A percentile compares a stretch with the other conserved stretches of the same genome.
phyloP scores from a whole-genome alignment of 2,888 invertebrate genomes.

The Xestoiulus laeticollis region DNA sequence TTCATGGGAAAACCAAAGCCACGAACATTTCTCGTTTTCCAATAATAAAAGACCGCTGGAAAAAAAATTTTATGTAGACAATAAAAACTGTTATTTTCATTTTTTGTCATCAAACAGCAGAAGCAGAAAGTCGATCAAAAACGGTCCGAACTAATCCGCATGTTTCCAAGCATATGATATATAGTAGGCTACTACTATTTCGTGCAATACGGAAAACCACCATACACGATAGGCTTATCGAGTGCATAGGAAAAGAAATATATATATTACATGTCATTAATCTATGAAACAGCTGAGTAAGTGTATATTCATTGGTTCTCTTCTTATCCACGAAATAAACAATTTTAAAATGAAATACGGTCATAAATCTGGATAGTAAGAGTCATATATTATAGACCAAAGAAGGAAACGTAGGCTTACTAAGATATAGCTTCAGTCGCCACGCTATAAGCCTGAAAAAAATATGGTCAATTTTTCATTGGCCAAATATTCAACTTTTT shows the following conservation, averaged over 20 bases:
- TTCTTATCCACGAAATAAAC: constrained; percentile 19
- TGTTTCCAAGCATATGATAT: neutral
- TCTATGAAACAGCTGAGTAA: neutral
- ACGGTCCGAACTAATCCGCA: neutral
- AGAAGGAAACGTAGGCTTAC: neutral
- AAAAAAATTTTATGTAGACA: constrained; percentile 6
- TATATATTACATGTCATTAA: neutral
- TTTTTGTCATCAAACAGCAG: constrained; percentile 19
- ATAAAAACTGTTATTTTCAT: constrained; percentile 10
- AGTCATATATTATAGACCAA: neutral
- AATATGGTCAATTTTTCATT: neutral
- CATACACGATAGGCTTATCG: neutral
- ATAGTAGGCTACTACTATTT: neutral
- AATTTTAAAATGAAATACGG: neutral
- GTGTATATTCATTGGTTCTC: constrained; percentile 2
- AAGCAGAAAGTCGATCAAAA: constrained; percentile 12
- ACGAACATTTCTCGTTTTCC: neutral
- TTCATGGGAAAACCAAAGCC: constrained; percentile 11
- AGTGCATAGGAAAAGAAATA: neutral
- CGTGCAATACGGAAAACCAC: neutral
- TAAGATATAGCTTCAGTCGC: too few species aligned
- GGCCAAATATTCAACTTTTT: neutral
- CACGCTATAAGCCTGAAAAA: neutral
- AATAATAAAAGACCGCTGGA: constrained; percentile 2
- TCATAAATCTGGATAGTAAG: neutral